Conservation (phyloP, 1,140 invertebrate genomes). For the Lordiphosa mommai region DNA sequence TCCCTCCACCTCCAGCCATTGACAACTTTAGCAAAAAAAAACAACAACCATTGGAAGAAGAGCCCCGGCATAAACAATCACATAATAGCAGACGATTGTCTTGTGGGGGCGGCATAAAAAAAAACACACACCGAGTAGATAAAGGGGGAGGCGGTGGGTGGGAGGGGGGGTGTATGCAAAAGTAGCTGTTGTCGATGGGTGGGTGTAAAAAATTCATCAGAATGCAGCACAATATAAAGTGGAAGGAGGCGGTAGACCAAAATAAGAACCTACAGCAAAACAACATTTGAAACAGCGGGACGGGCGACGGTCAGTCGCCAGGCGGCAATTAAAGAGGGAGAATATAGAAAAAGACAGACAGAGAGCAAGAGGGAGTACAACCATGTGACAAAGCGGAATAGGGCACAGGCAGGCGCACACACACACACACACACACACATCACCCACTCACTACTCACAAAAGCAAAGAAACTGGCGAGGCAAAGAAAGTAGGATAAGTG, state of each 20-base stretch:
- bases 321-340: constrained; percentile 62
- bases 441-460: constrained; percentile 47
- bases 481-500: constrained; percentile 71
- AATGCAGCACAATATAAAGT: constrained; percentile 41
- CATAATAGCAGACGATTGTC: constrained; percentile 47
- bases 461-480: constrained; percentile 37
- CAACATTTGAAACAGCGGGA: constrained; percentile 66
- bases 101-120: constrained; percentile 52
- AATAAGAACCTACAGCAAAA: constrained; percentile 66
- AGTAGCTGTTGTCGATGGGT: constrained; percentile 54
- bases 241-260: constrained; percentile 42
- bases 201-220: constrained; percentile 67
- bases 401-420: constrained; percentile 50
- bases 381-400: constrained; percentile 70
- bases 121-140: constrained; percentile 17
- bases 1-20: too few relatives aligned
- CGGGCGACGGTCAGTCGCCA: constrained; percentile 70
- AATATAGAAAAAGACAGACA: constrained; percentile 4
- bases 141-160: background rate
- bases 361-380: constrained; percentile 6
- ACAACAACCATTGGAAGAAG: background rate
- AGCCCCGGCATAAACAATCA: constrained; percentile 24
- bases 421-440: constrained; percentile 26
- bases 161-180: constrained; percentile 47
- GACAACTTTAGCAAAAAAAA: background rate